Base-by-base conservation (phyloP, 2,113 vertebrate species). In the Beaufortia kweichowensis region DNA sequence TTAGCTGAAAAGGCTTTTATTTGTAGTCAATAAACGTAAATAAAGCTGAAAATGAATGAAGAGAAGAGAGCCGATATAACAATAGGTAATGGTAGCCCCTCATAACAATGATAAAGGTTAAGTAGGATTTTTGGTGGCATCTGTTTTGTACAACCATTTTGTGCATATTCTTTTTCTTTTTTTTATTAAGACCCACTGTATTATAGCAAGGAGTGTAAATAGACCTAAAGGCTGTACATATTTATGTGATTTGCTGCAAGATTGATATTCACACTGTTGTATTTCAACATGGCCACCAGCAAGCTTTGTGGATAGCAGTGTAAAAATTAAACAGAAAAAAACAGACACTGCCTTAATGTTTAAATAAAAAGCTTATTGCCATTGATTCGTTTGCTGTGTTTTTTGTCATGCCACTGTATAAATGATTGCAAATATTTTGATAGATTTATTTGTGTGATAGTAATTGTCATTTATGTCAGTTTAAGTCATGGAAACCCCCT, bases 141-240 rank as follows among this genome's bases (percentile, higher is more conserved):
- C 69, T 72, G 19, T 53, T 80, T 83, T 63, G 46, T 80, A 76
- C 62, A 68, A 74, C 61, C 62, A 48, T 57, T 15, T 75, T 70
- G 78, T 77, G 53, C 55, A 66, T 53, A 46, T 57, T 39, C 39
- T 78, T 63, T 55, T 28, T 21, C 66, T 61, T 66, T 77, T 14
- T 8, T 79, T 73, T 76, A 72, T 89, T 89, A 88, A 91, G 88
- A 87, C 90, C 82, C 90, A 84, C 88, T 83, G 93, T 92, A 85
- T 81, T 73, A 90, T 90, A 92, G 87, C 90, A 48, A 80, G 89
- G 91, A 91, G 91, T 94, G 93, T 91, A 86, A 86, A 90, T 93
- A 93, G 90, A 89, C 90, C 85, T 87, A 84, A 86, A 85, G 92
- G 81, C 91, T 95, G 93, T 94, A 93, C 91, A 94, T 95, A 94